Percentiles rank a stretch among this genome's conserved stretches.
Evolutionary conservation across 1,140 invertebrate species (phyloP).

Genomic region (Drosophila littoralis): DNA sequence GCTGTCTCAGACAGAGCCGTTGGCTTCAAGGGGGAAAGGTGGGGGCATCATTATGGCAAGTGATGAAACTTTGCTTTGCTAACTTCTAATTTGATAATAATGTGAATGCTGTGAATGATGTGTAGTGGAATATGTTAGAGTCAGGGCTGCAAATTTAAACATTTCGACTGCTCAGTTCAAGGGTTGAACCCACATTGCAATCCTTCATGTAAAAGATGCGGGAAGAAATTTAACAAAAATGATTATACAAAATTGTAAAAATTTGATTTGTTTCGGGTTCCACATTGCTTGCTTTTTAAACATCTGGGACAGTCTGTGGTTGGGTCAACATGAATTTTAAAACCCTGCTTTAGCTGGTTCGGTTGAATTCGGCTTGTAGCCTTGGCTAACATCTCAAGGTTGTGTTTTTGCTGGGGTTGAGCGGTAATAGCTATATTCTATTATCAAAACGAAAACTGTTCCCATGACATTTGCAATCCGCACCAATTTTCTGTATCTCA

Average conservation of each 20-base stretch:
- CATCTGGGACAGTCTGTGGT: too few species aligned
- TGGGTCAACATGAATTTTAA: too few species aligned
- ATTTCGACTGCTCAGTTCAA: neutral
- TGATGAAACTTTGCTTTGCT: neutral
- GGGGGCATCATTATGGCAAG: neutral
- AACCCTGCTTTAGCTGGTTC: too few species aligned
- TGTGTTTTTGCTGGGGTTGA: too few species aligned
- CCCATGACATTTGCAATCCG: constrained; percentile 4
- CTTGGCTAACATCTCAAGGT: too few species aligned
- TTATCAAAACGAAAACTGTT: neutral
- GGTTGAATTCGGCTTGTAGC: neutral
- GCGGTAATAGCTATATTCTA: too few species aligned
- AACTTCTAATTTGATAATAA: neutral
- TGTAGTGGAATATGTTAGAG: neutral
- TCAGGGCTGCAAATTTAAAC: neutral
- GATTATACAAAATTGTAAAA: too few species aligned
- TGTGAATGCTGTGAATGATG: neutral
- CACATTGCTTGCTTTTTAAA: too few species aligned
- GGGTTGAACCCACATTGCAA: too few species aligned
- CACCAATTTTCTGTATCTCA: constrained; percentile 17
- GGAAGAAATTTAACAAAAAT: too few species aligned
- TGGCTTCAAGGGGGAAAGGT: neutral
- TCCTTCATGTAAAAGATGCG: too few species aligned
- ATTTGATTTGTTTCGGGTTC: too few species aligned
- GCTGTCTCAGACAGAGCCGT: constrained; percentile 12